phyloP scores from a whole-genome alignment of 1,140 invertebrate genomes.

The Apocrypta bakeri region DNA sequence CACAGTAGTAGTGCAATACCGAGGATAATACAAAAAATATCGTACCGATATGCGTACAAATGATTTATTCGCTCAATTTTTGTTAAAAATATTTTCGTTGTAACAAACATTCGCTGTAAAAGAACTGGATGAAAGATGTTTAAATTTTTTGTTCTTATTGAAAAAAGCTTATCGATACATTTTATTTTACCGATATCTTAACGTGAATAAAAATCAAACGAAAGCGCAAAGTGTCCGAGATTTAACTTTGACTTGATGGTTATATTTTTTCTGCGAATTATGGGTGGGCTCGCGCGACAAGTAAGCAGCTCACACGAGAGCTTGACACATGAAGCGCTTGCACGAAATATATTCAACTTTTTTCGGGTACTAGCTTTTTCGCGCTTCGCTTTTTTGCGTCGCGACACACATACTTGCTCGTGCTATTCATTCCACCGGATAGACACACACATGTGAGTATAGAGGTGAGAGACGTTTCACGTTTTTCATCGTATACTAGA shows the following conservation, averaged over 20 bases:
- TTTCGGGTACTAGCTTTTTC: not conserved
- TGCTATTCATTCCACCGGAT: not conserved
- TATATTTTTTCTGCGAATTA: not conserved
- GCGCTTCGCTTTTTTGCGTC: not conserved
- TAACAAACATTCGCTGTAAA: no score
- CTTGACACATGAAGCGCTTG: not conserved
- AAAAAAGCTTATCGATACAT: no score
- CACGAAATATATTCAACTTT: not conserved
- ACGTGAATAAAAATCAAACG: not conserved
- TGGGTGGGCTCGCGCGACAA: not conserved
- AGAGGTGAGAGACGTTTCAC: not conserved
- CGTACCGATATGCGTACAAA: not conserved
- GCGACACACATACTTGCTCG: no score
- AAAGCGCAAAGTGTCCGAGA: not conserved
- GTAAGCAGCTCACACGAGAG: not conserved
- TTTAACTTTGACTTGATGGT: not conserved
- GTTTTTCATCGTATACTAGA: not conserved
- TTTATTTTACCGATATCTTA: no score
- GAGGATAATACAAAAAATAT: not conserved
- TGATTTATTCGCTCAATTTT: not conserved
- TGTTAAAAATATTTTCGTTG: not conserved
- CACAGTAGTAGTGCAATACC: no score
- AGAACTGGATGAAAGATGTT: no score
- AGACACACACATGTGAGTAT: no score
- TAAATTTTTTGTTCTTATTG: no score